Base-by-base conservation (phyloP, 1,140 invertebrate species). In the Drusus annulatus region DNA sequence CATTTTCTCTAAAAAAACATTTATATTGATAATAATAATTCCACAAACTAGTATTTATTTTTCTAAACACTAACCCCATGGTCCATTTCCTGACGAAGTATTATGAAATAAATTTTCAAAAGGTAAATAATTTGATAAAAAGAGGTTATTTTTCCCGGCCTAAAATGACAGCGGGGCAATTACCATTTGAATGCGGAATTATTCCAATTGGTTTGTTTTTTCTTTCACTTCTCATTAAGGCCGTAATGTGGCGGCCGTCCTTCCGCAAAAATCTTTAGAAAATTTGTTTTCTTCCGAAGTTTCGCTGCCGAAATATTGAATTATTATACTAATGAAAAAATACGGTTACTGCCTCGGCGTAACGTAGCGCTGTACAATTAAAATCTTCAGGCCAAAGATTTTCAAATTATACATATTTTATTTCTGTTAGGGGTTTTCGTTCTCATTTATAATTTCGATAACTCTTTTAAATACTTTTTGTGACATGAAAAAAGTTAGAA, bases 291-390 rank as follows among this genome's bases (percentile, higher is more conserved):
- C 54, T 79, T 79, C 63, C 31, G 77, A 63, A 58, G 56, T 65
- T 51, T 69, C 65, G 19, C 19, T 15, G 50, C 21, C 54, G 58
- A 79, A 79, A 79, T 79, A 79, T 79, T 79, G 77, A 79, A 79
- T 79, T 79, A 79, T 79, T 79, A 60, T 58, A 56, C 77, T 79
- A 79, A 79, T 79, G 77, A 69, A 79, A 79, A 79, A 79, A 79
- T 79, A 79, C 77, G 77, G 68, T 79, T 58, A 54, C 52, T 1
- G 23, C 63, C 23, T 45, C 10, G 23, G 63, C 23, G 76, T 21
- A 10, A 54, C 54, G 54, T 21, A 56, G 54, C 54, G 54, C 31
- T 25, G 36, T 3, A 50, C 45, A 68, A 65, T 15, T 45, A 7
- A 36, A 0, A 36, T 36, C 31, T 36, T 7, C 31, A 36, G 36